Evolutionary conservation across 2,888 invertebrate species (phyloP), one percentile per base, ranked within the genome.

Genomic region (Lepidocyrtinus sp.): DNA sequence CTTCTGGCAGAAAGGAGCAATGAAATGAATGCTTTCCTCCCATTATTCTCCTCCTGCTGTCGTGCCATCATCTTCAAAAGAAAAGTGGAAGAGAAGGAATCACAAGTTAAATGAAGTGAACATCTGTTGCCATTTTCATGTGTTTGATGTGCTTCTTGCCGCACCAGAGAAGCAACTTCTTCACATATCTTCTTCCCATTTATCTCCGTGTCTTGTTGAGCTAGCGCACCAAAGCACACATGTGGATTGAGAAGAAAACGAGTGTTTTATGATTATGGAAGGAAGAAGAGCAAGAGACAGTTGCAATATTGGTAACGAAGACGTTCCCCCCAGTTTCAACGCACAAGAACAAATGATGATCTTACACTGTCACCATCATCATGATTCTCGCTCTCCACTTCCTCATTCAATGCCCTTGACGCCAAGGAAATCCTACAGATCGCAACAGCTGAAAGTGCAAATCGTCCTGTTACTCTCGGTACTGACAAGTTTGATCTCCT

Each of bases 401-500:
- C 62, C n/a, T n/a, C 46, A 21, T 59, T 27, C n/a, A 21, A 46
- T 50, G 50, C 50, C 50, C 50, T 50, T 50, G 50, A 50, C 50
- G 50, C 22, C 19, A n/a, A 12, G 25, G n/a, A 25, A 45, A 3
- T 65, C 21, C 19, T 65, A 2, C 26, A 46, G 22, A 24, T 55
- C 55, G 50, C 21, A n/a, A 68, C 50, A 50, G 50, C 50, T 50
- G 50, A 50, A 15, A 50, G 50, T 2, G 50, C 50, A 50, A 50
- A 50, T 50, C 50, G 2, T 50, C 15, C 25, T 70, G 27, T 27
- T 76, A 19, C 55, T 76, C 46, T 62, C 71, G 45, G 25, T 72
- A 25, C 36, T 81, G 63, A 55, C 73, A 17, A 70, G 71, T 55
- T 69, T 72, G 65, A 21, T 69, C 68, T 2, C 50, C 50, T 50